Evolutionary conservation across 2,113 vertebrate genomes (phyloP), one percentile per base, ranked within the genome.

Genomic region (Entomyzon cyanotis): DNA sequence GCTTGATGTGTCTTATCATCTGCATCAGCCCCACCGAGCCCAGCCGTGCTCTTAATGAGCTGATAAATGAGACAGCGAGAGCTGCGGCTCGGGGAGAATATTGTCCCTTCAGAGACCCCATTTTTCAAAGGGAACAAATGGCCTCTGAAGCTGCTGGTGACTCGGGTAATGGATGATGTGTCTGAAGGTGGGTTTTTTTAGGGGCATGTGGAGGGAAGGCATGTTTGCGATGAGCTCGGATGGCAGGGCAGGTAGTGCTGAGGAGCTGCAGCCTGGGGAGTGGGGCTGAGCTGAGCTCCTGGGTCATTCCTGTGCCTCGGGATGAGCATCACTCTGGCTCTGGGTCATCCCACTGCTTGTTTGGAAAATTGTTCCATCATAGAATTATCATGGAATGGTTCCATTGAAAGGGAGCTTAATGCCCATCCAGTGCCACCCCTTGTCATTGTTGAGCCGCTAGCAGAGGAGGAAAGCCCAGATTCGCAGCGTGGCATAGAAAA

Each of bases 101-200:
- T 63, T 74, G 89, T 76, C 81, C 86, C 74, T 88, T 78, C 82
- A 55, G 91, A 95, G 83, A 88, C 0, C 7, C 1, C 16, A 96
- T 95, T 97, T 95, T 94, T 95, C 89, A 96, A 79, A 62, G 33
- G 33, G 82, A 94, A 96, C 92, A 95, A 97, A 97, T 76, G 71
- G 71, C 62, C 84, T 49, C 71, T 81, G 84, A 90, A 87, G 87
- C 84, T 71, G 84, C 71, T 70, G 92, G 39, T 87, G 93, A 93
- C 90, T 55, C 3, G 1, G 27, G 13, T 70, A 67, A 93, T 0
- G 13, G 86, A 84, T 87, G 82, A 65, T 28, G 30, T 59, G 82
- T 89, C 87, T 84, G 77, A 16, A 73, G 69, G 28, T 2, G n/a
- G 58, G 33, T 1, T 41, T 84, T 84, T 67, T 37, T 18, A 10